phyloP scores from a whole-genome alignment of 2,797 vertebrate genomes.

The Phataginus tetradactyla region DNA sequence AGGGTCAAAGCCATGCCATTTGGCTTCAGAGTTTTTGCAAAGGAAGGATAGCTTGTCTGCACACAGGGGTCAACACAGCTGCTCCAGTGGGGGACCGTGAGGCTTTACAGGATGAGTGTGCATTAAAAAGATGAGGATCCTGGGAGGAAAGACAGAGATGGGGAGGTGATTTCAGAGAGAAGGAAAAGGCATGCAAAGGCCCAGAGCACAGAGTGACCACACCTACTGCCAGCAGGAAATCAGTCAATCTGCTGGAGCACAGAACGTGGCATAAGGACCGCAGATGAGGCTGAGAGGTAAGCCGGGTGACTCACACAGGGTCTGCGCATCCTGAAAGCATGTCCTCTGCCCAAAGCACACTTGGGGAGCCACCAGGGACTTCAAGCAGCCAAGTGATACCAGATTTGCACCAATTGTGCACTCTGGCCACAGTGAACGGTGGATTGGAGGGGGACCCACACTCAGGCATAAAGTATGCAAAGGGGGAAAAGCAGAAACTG shows the following conservation, averaged over 20 bases:
- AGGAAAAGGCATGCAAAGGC: background rate
- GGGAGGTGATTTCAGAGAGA: background rate
- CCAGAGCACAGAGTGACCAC: background rate
- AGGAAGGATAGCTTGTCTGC: background rate
- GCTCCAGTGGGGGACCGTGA: too few relatives aligned
- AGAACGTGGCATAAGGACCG: rapidly evolving
- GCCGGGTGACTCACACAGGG: background rate
- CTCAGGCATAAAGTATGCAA: background rate
- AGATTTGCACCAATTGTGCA: background rate
- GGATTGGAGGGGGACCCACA: rapidly evolving
- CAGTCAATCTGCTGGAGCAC: background rate
- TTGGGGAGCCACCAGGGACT: background rate
- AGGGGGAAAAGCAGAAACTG: background rate
- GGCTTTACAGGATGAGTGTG: too few relatives aligned
- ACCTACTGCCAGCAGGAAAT: background rate
- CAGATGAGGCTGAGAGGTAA: background rate
- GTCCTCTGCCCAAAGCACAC: background rate
- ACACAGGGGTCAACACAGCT: background rate
- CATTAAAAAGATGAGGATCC: background rate
- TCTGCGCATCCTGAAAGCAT: background rate
- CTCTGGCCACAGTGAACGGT: rapidly evolving
- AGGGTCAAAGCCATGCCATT: background rate
- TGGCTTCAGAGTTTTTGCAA: background rate
- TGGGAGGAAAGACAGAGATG: background rate
- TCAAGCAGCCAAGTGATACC: background rate